A percentile compares a stretch with the other conserved stretches of the same genome.
phyloP scores from a whole-genome alignment of 2,797 vertebrate species.

The Pantherophis alleghaniensis region DNA sequence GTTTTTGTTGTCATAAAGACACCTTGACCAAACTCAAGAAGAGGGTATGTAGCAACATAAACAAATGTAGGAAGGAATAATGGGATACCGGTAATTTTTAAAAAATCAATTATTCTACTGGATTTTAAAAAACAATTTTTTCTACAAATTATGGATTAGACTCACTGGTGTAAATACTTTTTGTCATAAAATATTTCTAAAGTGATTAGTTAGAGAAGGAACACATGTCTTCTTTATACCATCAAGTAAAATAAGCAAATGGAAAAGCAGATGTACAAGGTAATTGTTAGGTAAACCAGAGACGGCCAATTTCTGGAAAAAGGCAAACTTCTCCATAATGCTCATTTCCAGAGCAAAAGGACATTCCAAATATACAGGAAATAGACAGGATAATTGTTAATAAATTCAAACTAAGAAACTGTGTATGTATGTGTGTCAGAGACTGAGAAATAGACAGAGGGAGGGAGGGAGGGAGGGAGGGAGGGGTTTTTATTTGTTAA shows the following conservation, averaged over 20 bases:
- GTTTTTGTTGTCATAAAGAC: background rate
- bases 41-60: background rate
- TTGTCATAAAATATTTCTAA: background rate
- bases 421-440: background rate
- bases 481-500: background rate
- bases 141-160: background rate
- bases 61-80: background rate
- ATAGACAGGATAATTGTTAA: background rate
- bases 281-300: background rate
- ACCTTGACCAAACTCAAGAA: background rate
- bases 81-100: background rate
- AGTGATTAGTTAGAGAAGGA: background rate
- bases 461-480: too few relatives aligned
- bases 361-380: background rate
- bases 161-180: background rate
- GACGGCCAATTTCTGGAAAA: background rate
- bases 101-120: background rate
- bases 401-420: background rate
- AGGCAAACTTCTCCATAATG: background rate
- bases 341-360: background rate
- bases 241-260: background rate
- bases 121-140: background rate
- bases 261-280: background rate
- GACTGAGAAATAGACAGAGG: background rate
- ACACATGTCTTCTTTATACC: background rate